Evolutionary conservation across 1,140 invertebrate genomes (phyloP), one percentile per base, ranked within the genome.

Genomic region (Trichonephila clavipes): DNA sequence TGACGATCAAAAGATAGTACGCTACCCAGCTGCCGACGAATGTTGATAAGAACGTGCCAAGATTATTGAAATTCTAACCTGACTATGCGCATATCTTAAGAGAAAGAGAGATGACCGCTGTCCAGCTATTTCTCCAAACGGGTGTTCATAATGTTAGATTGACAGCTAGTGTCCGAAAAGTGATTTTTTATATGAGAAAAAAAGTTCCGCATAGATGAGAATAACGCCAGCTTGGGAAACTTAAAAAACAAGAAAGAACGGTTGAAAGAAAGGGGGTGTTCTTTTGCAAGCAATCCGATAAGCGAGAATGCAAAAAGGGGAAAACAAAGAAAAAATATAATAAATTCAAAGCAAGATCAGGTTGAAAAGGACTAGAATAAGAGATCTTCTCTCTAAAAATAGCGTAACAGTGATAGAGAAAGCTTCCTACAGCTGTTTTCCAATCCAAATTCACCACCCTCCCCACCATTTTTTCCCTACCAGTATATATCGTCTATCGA

Each of bases 61-160:
- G 51, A 92, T 88, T 93, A 93, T 93, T 93, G 87, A 93, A 93
- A 93, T 93, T 81, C 64, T 24, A 3, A 16, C 62, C 28, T 18
- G 91, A 66, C 82, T 93, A 93, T 93, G 92, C 92, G 86, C 92
- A 93, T 93, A 93, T 93, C 85, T 93, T 88, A 51, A 51, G 16
- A 81, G 82, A 51, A 14, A 77, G 72, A 77, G 72, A 77, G 83
- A 86, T 92, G 91, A 64, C 62, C 91, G 87, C 81, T 92, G 91
- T 87, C 91, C 82, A 85, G 72, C n/a, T 40, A 92, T 59, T 69
- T 89, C 88, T 21, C 14, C 51, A n/a, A 66, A 40, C 77, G 44
- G 82, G 72, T 92, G 44, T 61, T 87, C 83, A 66, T 92, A 87
- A 92, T 92, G 66, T 87, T 77, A 72, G 91, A 92, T 92, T 86